Evolutionary conservation across 2,113 vertebrate genomes (phyloP), one percentile per base, ranked within the genome.

Genomic region (Nansenia antarctica): DNA sequence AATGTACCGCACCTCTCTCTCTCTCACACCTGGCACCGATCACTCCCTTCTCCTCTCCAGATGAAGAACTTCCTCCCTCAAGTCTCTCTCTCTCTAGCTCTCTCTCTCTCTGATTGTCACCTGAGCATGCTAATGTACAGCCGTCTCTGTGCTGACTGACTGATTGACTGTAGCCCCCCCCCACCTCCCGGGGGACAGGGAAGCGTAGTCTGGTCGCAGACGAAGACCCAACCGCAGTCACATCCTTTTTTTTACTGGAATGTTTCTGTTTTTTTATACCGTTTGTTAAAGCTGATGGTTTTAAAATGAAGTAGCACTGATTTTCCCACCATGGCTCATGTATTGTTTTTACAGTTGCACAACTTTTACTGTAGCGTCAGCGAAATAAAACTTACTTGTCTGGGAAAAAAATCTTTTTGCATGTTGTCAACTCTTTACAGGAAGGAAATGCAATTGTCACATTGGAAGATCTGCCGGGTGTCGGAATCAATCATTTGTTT

Each of bases 1-100:
- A 86, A 83, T 83, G 79, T 83, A 82, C 52, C 37, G 5, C 0
- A 11, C 37, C 65, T 64, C 62, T 20, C 5, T 2, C 31, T 53
- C 30, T 37, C 14, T 31, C 3, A 15, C 24, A 9, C 30, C 1
- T 7, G 9, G 3, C 58, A 20, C 1, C 35, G 9, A 1, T 42
- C 60, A 8, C 29, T 7, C n/a, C 54, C 14, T 30, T 29, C 54
- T 57, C 1, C 27, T 57, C 54, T 61, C 20, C 14, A 5, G n/a
- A n/a, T 22, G 26, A 31, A 15, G 27, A 22, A 11, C 11, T 32
- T 11, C n/a, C 12, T 37, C 32, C 26, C 32, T 29, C 7, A 4
- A 8, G 8, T 14, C n/a, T 57, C 37, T 42, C 37, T 53, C 22
- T 24, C 5, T 26, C 52, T 54, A 6, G 22, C 20, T 54, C 4